Evolutionary conservation across 2,888 invertebrate species (phyloP).

Genomic region (Drosophila kambysellisi): DNA sequence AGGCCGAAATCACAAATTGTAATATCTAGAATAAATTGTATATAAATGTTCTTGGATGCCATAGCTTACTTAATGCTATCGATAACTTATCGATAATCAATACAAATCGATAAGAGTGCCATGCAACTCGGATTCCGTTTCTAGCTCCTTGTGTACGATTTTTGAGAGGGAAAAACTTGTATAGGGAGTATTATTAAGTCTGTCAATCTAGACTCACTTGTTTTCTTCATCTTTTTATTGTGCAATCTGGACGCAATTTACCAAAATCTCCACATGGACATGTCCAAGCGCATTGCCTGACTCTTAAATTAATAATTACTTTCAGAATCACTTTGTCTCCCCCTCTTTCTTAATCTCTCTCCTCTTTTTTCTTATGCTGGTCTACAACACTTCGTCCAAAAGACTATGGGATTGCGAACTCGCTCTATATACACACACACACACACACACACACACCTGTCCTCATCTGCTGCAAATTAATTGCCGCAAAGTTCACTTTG

Average conservation of each 20-base stretch:
- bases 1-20: neutral
- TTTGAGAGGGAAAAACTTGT: neutral
- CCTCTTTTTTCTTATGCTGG: conserved; percentile 25
- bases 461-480: conserved; percentile 63
- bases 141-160: neutral
- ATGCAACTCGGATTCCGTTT: neutral
- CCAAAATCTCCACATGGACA: conserved; percentile 50
- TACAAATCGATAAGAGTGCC: neutral
- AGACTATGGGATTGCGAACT: conserved; percentile 12
- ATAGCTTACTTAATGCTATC: neutral
- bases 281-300: conserved; percentile 63
- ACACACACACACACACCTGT: conserved; percentile 39
- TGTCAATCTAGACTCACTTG: neutral
- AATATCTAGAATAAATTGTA: neutral
- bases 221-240: conserved; percentile 21
- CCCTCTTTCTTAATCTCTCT: conserved; percentile 5
- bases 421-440: neutral
- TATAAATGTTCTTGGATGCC: neutral
- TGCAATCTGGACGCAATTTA: conserved; percentile 67
- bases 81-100: neutral
- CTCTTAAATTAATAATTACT: conserved; percentile 73
- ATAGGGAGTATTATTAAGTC: no score
- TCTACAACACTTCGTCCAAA: conserved; percentile 40
- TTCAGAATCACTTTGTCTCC: conserved; percentile 31
- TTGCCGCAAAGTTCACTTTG: conserved; percentile 43